phyloP scores from a whole-genome alignment of 2,113 vertebrate species.

The Potamarius usumacintae region DNA sequence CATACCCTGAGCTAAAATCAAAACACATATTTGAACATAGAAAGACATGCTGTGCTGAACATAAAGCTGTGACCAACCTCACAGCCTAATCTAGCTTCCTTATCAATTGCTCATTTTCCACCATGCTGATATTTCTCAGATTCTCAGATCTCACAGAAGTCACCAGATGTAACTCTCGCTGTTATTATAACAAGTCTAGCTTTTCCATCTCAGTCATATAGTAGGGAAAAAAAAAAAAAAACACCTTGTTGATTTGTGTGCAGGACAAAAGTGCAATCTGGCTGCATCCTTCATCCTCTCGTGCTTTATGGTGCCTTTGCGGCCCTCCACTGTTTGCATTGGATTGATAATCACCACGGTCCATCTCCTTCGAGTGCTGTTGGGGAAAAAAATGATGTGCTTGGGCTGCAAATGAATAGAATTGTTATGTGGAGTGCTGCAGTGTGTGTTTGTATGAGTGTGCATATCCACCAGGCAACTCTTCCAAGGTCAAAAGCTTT shows the following conservation, averaged over 20 bases:
- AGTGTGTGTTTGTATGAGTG: conserved; percentile 13
- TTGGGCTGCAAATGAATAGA: conserved; percentile 20
- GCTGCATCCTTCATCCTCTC: conserved; percentile 30
- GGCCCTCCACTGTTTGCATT: conserved; percentile 51
- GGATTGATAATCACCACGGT: conserved; percentile 61
- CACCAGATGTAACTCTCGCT: background rate
- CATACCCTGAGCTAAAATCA: background rate
- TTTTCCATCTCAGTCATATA: background rate
- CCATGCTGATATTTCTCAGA: background rate
- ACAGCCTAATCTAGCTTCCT: background rate
- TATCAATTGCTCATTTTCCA: background rate
- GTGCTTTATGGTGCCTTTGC: conserved; percentile 57
- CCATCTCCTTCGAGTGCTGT: conserved; percentile 33
- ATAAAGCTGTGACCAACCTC: background rate
- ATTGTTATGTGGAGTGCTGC: conserved; percentile 15
- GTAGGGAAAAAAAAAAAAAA: conserved; percentile 12
- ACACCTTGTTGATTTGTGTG: conserved; percentile 2
- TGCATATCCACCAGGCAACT: conserved; percentile 20
- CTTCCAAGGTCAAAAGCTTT: conserved; percentile 40
- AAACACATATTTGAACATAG: background rate
- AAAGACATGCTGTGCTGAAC: background rate
- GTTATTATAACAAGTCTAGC: background rate
- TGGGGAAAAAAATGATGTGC: conserved; percentile 34
- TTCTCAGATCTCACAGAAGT: background rate
- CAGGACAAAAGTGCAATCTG: conserved; percentile 37